A percentile compares a stretch with the other conserved stretches of the same genome.
These are phyloP conservation scores for Gila robusta DNA, from an alignment of 2,797 vertebrate species.

Conservation along the genomic window DNA sequence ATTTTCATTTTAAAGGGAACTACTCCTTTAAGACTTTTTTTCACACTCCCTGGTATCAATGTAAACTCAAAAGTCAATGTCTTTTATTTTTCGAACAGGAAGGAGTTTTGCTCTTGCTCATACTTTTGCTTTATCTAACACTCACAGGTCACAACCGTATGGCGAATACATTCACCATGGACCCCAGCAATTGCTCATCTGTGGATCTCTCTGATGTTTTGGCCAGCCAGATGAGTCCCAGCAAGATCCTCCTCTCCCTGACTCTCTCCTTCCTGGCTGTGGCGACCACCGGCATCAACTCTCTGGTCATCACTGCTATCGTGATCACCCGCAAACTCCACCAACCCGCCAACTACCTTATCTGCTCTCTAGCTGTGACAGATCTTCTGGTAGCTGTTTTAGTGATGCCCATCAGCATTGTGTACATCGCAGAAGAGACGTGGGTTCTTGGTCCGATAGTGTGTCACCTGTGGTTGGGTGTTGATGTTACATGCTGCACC, in stretches of 20 bases:
- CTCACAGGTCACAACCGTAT: constrained; percentile 8
- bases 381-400: constrained; percentile 96
- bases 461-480: constrained; percentile 94
- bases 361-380: constrained; percentile 95
- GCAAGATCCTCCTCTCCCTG: constrained; percentile 90
- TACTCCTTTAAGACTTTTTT: background rate
- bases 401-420: constrained; percentile 98
- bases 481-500: constrained; percentile 96
- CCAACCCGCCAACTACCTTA: constrained; percentile 97
- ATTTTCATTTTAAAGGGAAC: no score
- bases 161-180: constrained; percentile 42
- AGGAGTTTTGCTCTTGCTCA: constrained; percentile 19
- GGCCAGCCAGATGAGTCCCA: constrained; percentile 66
- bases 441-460: constrained; percentile 94
- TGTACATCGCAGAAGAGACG: constrained; percentile 92
- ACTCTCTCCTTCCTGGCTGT: constrained; percentile 92
- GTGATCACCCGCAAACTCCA: constrained; percentile 95
- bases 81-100: background rate
- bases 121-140: constrained; percentile 17
- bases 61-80: background rate
- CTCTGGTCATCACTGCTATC: constrained; percentile 95
- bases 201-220: constrained; percentile 40
- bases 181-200: constrained; percentile 50
- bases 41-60: background rate
- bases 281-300: constrained; percentile 95